These are phyloP conservation scores for Zootoca vivipara DNA, from an alignment of 2,113 vertebrate genomes.

Conservation along the genomic window DNA sequence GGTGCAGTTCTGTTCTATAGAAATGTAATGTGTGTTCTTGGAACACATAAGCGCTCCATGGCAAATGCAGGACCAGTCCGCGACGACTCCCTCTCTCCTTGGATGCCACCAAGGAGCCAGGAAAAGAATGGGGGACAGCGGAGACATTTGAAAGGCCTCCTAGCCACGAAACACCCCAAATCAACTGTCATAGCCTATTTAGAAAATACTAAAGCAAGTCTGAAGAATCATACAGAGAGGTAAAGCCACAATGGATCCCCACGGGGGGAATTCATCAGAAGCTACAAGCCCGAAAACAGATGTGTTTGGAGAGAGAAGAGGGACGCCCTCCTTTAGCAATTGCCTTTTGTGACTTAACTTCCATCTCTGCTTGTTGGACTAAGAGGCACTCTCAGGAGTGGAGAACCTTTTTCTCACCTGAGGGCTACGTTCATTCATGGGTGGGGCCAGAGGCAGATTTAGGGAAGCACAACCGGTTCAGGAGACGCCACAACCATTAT, in stretches of 20 bases:
- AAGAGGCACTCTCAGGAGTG: background rate
- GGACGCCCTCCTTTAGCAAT: constrained; percentile 9
- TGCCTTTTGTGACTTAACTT: constrained; percentile 42
- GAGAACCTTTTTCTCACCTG: background rate
- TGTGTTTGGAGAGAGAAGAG: constrained; percentile 24
- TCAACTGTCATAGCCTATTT: constrained; percentile 39
- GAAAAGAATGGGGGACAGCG: constrained; percentile 2
- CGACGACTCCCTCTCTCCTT: background rate
- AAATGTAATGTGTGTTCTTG: constrained; percentile 37
- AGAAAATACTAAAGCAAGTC: constrained; percentile 52
- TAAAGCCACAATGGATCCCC: constrained; percentile 18
- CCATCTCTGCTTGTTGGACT: constrained; percentile 27
- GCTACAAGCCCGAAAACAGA: constrained; percentile 50
- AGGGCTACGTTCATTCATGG: background rate
- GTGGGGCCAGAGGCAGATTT: background rate
- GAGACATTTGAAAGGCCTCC: constrained; percentile 22
- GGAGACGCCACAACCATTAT: too few relatives aligned
- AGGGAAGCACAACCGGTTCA: too few relatives aligned
- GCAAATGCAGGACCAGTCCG: constrained; percentile 1
- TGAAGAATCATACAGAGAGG: constrained; percentile 34
- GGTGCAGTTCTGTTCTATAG: background rate
- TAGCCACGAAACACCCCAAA: constrained; percentile 30
- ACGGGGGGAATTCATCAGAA: constrained; percentile 39
- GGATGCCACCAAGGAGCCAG: constrained; percentile 11
- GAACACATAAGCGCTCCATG: constrained; percentile 18